Evolutionary conservation across 2,888 invertebrate species (phyloP), one percentile per base, ranked within the genome.

Genomic region (Aethes cnicana): DNA sequence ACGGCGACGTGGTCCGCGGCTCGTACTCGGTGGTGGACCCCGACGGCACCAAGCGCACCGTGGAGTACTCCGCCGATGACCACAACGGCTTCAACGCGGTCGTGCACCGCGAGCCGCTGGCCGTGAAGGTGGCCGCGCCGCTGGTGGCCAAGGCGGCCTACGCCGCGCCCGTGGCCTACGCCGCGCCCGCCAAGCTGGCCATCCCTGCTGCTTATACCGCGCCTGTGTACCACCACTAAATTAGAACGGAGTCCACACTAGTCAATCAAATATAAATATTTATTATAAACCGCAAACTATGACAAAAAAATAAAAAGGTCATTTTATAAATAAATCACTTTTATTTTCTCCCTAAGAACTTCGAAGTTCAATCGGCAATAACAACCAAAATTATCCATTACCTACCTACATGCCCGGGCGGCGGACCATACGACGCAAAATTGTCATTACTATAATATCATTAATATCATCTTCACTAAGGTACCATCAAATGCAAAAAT

Each of bases 11-110:
- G 25, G 90, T 90, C 12, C 81, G 82, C 58, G 90, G 90, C 43
- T 83, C 84, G 47, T 90, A 90, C 77, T 87, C 88, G 44, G 73
- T 90, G 6, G 75, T 77, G 25, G 90, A 90, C 55, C 74, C 90
- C 46, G 90, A 90, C 58, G 90, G 90, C 58, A 83, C 78, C 63
- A 81, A 77, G 68, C 83, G 90, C 57, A 86, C 78, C 41, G 90
- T 90, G 2, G 88, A 90, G 54, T 90, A 90, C 74, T 84, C 84
- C 49, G 88, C 89, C 33, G 90, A 90, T 61, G 72, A 74, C 17
- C 72, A 84, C 63, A 83, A 88, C 53, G 90, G 90, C 33, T 90
- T 90, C 74, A 90, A 90, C 67, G 90, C 90, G 25, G 85, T 90
- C 21, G 90, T 90, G 2, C 81, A 72, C 68, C 81, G 69, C 57